Percentiles rank a stretch among this genome's conserved stretches.
Evolutionary conservation across 2,113 vertebrate genomes (phyloP).

Genomic region (Cheirogaleus medius): DNA sequence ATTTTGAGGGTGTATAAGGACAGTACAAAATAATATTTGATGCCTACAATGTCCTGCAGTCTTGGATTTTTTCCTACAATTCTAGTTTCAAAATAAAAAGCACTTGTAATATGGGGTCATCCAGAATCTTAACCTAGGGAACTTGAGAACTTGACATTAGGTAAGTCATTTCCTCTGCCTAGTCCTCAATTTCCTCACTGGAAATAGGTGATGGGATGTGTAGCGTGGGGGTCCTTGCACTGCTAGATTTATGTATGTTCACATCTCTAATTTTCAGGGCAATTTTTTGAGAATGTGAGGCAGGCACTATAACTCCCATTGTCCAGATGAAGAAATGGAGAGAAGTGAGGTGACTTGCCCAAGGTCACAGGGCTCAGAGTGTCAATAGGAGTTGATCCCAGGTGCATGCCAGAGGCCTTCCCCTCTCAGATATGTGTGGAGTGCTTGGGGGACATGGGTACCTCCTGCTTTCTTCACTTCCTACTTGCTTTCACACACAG

Average conservation of each 20-base stretch:
- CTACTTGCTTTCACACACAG: neutral
- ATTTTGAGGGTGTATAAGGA: neutral
- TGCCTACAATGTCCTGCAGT: neutral
- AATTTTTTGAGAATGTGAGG: neutral
- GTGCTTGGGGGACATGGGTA: neutral
- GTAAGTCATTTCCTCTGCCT: constrained; percentile 24
- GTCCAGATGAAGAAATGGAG: neutral
- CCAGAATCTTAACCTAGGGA: neutral
- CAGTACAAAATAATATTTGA: neutral
- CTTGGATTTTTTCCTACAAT: neutral
- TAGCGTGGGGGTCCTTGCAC: neutral
- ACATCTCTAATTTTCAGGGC: neutral
- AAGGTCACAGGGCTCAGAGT: neutral
- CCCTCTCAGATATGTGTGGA: neutral
- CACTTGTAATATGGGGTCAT: neutral
- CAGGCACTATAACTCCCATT: neutral
- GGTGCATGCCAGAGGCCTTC: neutral
- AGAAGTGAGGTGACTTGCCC: constrained; percentile 10
- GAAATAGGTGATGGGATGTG: neutral
- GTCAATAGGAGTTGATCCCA: neutral
- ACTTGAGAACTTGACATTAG: neutral
- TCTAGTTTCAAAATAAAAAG: constrained; percentile 46
- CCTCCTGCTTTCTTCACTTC: neutral
- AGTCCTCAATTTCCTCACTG: neutral
- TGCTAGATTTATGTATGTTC: neutral